A percentile compares a stretch with the other conserved stretches of the same genome.
Evolutionary conservation across 1,140 invertebrate species (phyloP).

Genomic region (Lycorma delicatula): DNA sequence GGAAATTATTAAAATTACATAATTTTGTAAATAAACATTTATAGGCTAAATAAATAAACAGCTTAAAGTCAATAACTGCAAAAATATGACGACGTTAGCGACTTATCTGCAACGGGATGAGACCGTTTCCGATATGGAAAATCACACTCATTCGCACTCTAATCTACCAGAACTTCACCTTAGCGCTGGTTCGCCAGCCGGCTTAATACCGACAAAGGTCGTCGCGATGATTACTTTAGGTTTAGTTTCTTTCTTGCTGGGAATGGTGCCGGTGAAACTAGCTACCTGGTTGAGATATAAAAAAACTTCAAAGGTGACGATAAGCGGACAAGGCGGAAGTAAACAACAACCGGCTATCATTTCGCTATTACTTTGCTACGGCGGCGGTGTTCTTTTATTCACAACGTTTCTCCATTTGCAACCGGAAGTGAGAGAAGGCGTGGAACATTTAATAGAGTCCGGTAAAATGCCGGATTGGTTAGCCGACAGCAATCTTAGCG

Average conservation of each 20-base stretch:
- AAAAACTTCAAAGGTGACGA: not conserved
- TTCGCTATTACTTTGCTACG: slow-evolving; percentile 60
- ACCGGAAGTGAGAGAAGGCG: slow-evolving; percentile 58
- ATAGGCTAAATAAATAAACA: no score
- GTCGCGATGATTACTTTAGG: slow-evolving; percentile 59
- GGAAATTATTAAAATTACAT: no score
- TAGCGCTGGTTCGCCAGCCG: not conserved
- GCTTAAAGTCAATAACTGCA: no score
- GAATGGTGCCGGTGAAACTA: slow-evolving; percentile 52
- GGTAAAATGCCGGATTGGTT: slow-evolving; percentile 32
- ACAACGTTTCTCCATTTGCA: slow-evolving; percentile 69
- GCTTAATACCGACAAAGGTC: slow-evolving; percentile 49
- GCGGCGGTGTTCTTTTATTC: slow-evolving; percentile 69
- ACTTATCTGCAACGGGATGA: not conserved
- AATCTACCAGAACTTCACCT: not conserved
- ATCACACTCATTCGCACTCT: not conserved
- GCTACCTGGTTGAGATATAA: slow-evolving; percentile 37
- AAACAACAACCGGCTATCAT: slow-evolving; percentile 43
- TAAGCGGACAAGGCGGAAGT: slow-evolving; percentile 9
- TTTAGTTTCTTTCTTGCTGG: slow-evolving; percentile 54
- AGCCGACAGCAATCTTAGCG: slow-evolving; percentile 36
- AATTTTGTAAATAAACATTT: no score
- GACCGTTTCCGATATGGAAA: not conserved
- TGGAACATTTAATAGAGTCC: slow-evolving; percentile 36
- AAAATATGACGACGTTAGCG: not conserved